Conservation (phyloP, 1,140 invertebrate species). For the Drosophila sucinea region DNA sequence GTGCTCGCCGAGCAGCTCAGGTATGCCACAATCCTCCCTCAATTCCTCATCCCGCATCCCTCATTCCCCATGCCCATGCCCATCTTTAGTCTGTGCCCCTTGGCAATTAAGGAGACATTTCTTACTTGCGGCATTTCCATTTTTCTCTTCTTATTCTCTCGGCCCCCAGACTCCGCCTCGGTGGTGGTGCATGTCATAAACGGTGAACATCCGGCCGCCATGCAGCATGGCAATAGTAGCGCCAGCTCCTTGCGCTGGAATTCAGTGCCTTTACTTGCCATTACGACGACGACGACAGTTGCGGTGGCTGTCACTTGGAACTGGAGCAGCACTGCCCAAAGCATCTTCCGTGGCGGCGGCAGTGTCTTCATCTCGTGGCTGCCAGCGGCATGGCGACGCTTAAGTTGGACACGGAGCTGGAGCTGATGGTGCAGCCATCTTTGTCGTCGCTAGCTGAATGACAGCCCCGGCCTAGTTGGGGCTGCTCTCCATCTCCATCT, state of each 20-base stretch:
- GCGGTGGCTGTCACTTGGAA: slow-evolving; percentile 67
- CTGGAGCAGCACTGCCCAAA: slow-evolving; percentile 47
- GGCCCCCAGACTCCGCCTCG: slow-evolving; percentile 85
- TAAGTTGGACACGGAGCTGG: slow-evolving; percentile 24
- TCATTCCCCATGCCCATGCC: background rate
- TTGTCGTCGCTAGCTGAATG: slow-evolving; percentile 37
- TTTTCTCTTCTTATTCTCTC: background rate
- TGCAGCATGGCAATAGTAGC: slow-evolving; percentile 87
- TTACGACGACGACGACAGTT: slow-evolving; percentile 53
- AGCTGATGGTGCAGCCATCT: slow-evolving; percentile 61
- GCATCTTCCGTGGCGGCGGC: slow-evolving; percentile 16
- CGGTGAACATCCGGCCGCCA: slow-evolving; percentile 89
- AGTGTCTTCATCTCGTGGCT: slow-evolving; percentile 29
- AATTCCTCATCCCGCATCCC: background rate
- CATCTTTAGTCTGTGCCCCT: slow-evolving; percentile 37
- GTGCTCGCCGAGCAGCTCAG: slow-evolving; percentile 89
- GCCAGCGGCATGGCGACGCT: slow-evolving; percentile 33
- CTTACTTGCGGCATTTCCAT: slow-evolving; percentile 45
- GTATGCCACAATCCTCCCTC: slow-evolving; percentile 66
- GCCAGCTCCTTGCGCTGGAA: slow-evolving; percentile 68
- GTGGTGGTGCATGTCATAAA: slow-evolving; percentile 87
- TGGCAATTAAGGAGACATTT: slow-evolving; percentile 57
- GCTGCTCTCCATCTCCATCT: slow-evolving; percentile 43
- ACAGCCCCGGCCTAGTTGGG: slow-evolving; percentile 71
- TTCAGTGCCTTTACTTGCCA: slow-evolving; percentile 71